phyloP scores from a whole-genome alignment of 2,113 vertebrate species.

The Trematomus loennbergii region DNA sequence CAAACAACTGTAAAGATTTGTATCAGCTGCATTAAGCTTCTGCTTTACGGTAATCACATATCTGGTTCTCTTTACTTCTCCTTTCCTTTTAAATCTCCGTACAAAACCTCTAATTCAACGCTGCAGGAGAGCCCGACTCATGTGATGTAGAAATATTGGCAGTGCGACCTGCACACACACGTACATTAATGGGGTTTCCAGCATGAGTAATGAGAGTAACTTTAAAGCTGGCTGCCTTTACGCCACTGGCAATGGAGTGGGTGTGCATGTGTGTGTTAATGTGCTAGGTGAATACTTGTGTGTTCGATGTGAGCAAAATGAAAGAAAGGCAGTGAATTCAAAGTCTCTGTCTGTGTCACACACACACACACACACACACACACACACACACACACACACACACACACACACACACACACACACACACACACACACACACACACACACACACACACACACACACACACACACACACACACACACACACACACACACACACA shows the following conservation, averaged over 20 bases:
- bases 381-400: no score
- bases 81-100: background rate
- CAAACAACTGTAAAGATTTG: background rate
- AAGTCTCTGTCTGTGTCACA: background rate
- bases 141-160: conserved; percentile 15
- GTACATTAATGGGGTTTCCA: conserved; percentile 39
- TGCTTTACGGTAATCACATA: background rate
- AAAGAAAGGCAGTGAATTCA: conserved; percentile 29
- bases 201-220: conserved; percentile 47
- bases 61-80: background rate
- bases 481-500: no score
- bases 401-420: background rate
- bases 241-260: background rate
- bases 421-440: no score
- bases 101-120: background rate
- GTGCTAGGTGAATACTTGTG: background rate
- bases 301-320: conserved; percentile 12
- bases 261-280: no score
- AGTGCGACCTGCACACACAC: conserved; percentile 25
- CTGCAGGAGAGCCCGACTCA: background rate
- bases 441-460: no score
- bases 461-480: no score
- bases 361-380: no score
- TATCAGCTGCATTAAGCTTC: background rate
- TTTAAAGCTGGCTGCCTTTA: conserved; percentile 24